Base-by-base conservation (phyloP, 2,113 vertebrate genomes). In the Macquaria ambigua region DNA sequence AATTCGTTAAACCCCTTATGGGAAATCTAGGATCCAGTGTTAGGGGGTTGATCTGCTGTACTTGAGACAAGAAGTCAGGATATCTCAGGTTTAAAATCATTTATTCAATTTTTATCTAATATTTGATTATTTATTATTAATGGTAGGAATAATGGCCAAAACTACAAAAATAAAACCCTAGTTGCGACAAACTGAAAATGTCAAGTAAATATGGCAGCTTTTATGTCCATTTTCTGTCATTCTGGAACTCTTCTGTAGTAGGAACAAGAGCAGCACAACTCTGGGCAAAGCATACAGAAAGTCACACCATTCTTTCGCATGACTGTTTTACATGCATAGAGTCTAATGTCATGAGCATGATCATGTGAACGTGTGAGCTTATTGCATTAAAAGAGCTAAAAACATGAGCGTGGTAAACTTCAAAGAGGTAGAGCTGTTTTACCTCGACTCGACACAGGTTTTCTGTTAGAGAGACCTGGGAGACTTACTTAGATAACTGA, bases 341-440 rank as follows among this genome's bases (percentile, higher is more conserved):
- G 69, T 23, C 11, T 16, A 10, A 41, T 74, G 31, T 72, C 84
- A 72, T 10, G 20, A 28, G 28, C 20, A 18, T 63, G 50, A 58
- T 83, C 87, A 89, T 68, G 67, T 87, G 85, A 58, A 75, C 55
- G 5, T 12, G 0, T 62, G 74, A 91, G 82, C 56, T 53, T 69
- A 61, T 77, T 75, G 20, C 41, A 39, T 41, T 28, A 56, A 14
- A n/a, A 16, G 9, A 21, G 67, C 34, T 53, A 56, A 56, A 61
- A 43, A 5, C 21, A 58, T 14, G 1, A 41, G 14, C n/a, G 48
- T 14, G 6, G 3, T 18, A 66, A 12, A 70, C 48, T 46, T 77
- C 70, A 66, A 61, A 56, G 50, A 8, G 2, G 14, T 12, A 7
- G 4, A 37, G 14, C 6, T 41, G 55, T 68, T 81, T 55, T 10